Evolutionary conservation across 2,797 vertebrate genomes (phyloP).

Genomic region (Peromyscus melanophrys): DNA sequence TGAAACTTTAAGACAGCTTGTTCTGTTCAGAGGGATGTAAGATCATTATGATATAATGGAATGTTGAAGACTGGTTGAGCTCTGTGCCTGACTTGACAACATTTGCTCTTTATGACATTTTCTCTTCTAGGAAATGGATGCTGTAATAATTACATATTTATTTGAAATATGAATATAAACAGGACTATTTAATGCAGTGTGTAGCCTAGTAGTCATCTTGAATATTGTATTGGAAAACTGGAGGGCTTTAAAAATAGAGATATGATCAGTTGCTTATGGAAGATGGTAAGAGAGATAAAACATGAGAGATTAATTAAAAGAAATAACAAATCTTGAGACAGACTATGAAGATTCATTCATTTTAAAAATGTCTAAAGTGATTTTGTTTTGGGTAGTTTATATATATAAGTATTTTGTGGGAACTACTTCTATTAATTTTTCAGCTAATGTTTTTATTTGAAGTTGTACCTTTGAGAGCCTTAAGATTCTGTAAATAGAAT

Average conservation of each 20-base stretch:
- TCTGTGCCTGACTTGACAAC: background rate
- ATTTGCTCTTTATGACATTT: background rate
- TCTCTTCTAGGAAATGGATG: background rate
- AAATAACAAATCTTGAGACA: background rate
- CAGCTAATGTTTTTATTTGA: conserved; percentile 23
- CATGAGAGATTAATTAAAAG: background rate
- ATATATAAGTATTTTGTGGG: background rate
- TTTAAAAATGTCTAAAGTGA: background rate
- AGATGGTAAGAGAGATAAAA: background rate
- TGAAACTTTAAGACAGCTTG: background rate
- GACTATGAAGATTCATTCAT: background rate
- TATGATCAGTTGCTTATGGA: background rate
- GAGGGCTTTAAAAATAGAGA: conserved; percentile 19
- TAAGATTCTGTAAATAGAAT: background rate
- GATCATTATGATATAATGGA: background rate
- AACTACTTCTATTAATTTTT: conserved; percentile 26
- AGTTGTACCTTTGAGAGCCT: conserved; percentile 8
- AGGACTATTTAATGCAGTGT: background rate
- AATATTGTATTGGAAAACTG: background rate
- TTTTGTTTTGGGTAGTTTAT: background rate
- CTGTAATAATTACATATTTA: background rate
- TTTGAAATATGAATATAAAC: background rate
- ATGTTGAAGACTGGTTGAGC: background rate
- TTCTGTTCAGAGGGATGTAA: background rate
- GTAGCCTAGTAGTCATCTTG: background rate